Base-by-base conservation (phyloP, 2,888 invertebrate genomes). In the Parnassius glacialis region DNA sequence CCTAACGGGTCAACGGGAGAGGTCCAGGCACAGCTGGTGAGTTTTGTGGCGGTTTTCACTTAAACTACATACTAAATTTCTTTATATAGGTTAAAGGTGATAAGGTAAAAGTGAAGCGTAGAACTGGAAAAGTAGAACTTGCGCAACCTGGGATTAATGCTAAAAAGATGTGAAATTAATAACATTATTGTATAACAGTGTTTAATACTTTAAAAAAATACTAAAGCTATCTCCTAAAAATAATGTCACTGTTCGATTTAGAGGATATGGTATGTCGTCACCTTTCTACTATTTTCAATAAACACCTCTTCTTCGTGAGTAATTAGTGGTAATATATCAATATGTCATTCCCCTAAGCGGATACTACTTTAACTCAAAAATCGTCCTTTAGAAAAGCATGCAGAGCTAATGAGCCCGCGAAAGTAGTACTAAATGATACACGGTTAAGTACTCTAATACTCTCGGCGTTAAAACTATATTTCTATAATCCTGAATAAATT, bases 241-340 rank as follows among this genome's bases (percentile, higher is more conserved):
- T 68, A 64, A 57, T 55, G 43, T 43, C 43, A 11, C 11, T 43
- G 43, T 43, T 43, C 73, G 75, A 74, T 73, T 71, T 69, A 78
- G 80, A 81, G 84, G 87, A 87, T 85, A 84, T 76, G 68, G 67
- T 71, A 68, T 74, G 78, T 87, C 88, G 76, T 84, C 87, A 83
- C 84, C 80, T 79, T 71, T 78, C 76, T 78, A 81, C 74, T 87
- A 88, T 87, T 87, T 85, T 87, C 87, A 86, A 88, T 88, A 88
- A 88, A 88, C 88, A 87, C 87, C 85, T 86, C 80, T 75, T 78
- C 72, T 73, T 79, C 77, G 68, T 85, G 83, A 88, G 87, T 87
- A 87, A 90, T 90, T 88, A 89, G 87, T 74, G 80, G 85, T 80
- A 83, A 90, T 90, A 83, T 82, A 90, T 90, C 89, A 90, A 86